Evolutionary conservation across 2,797 vertebrate genomes (phyloP), one percentile per base, ranked within the genome.

Genomic region (Sebastolobus altivelis): DNA sequence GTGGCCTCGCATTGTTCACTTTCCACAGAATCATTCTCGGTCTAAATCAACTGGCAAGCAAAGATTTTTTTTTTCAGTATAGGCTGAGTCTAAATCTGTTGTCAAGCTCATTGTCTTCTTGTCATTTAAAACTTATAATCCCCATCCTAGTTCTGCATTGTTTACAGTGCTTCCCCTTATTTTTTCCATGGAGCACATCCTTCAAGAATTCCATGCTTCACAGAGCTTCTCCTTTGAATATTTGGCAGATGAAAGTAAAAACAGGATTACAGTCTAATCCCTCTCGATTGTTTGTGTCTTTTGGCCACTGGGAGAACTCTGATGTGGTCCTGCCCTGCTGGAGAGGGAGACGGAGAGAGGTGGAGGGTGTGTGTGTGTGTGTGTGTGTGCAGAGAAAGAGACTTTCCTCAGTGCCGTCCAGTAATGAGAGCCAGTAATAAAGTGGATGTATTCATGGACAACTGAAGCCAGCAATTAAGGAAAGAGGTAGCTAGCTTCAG

Each of bases 401-500:
- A 86, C 88, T 92, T 90, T 87, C 83, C 78, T 86, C 72, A 43
- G 90, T 75, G 88, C 89, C 69, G 79, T 90, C 89, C 86, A 76
- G 93, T 96, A 96, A 96, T 96, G 95, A 96, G 95, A 94, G 87
- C 86, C 86, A 81, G 91, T 90, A 89, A 94, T 95, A 93, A 94
- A 95, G 92, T 90, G 87, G 91, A 93, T 94, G 90, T 91, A 91
- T 95, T 95, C 95, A 95, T 94, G 93, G 93, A 93, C 93, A 94
- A 94, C 92, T 95, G 94, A 94, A 95, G 94, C 90, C 92, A 94
- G 94, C 95, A 96, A 96, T 96, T 96, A 96, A 95, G 93, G 92
- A 82, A 85, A 92, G 92, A 93, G 92, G 92, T 92, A 93, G 90
- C 92, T 90, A 90, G 89, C 91, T 95, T 95, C 91, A 94, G 93